Percentiles rank a stretch among this genome's conserved stretches.
phyloP scores from a whole-genome alignment of 2,888 invertebrate species.

The Rotaria macrura region DNA sequence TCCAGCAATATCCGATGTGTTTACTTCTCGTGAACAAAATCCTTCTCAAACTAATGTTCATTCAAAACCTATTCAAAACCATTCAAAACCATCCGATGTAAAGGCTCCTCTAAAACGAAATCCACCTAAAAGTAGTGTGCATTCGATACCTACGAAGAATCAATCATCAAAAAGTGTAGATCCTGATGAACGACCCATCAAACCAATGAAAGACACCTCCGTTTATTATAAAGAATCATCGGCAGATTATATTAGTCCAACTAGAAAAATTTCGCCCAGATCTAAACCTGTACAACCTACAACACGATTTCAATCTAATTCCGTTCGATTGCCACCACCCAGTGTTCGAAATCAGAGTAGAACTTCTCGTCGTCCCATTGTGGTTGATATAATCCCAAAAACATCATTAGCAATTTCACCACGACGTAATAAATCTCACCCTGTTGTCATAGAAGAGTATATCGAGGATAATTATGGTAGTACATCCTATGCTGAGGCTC shows the following conservation, averaged over 20 bases:
- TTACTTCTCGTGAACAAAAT: too few relatives aligned
- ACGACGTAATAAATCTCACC: neutral
- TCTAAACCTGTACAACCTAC: neutral
- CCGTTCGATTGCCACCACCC: neutral
- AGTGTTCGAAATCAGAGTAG: neutral
- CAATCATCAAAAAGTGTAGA: neutral
- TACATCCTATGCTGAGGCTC: neutral
- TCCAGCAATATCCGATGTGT: too few relatives aligned
- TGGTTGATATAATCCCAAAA: neutral
- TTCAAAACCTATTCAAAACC: too few relatives aligned
- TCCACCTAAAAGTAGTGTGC: too few relatives aligned
- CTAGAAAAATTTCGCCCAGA: too few relatives aligned
- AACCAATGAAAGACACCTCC: neutral
- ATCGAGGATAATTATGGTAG: neutral
- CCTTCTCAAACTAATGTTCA: too few relatives aligned
- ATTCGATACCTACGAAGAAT: too few relatives aligned
- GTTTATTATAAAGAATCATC: neutral
- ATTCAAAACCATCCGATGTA: too few relatives aligned
- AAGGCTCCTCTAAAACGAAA: too few relatives aligned
- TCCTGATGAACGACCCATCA: constrained; percentile 1
- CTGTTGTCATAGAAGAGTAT: neutral
- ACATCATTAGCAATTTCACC: neutral
- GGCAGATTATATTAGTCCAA: neutral
- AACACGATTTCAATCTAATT: neutral
- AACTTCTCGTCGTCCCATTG: neutral